Base-by-base conservation (phyloP, 2,797 vertebrate species). In the Sebastes steindachneri region DNA sequence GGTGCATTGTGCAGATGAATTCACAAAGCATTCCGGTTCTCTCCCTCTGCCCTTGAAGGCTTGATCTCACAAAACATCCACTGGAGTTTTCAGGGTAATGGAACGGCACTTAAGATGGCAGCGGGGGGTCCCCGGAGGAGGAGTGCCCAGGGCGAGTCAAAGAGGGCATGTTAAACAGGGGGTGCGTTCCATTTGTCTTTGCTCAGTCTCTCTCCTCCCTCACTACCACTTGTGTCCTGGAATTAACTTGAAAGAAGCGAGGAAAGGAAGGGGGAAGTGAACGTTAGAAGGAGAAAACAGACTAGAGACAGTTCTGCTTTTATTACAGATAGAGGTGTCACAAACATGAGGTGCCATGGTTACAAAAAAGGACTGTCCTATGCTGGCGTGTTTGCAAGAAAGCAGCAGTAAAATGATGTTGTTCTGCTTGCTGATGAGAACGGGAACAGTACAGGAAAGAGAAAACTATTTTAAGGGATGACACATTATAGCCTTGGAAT, bases 41-140 rank as follows among this genome's bases (percentile, higher is more conserved):
- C 26, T 68, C 51, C 35, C 41, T 65, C 66, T 85, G 80, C 72
- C 75, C 81, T 89, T 85, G 63, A 86, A 87, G 35, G 48, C 77
- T 69, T 64, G 29, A 83, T 69, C 63, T 79, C 75, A 63, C 35
- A 70, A 73, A 78, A 63, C 14, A 77, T 80, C 79, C 73, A 48
- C 69, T 19, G 45, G 77, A 53, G 81, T 80, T 88, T 86, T 84
- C 60, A 72, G 58, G 72, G 75, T 77, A 86, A 85, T 78, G 73
- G 77, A 86, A 79, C 15, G 28, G 64, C 80, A 80, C 79, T 87
- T 81, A 84, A 73, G 85, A 87, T 68, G 75, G 80, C 74, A 84
- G 80, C 23, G 2, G 64, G 25, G 59, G 55, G n/a, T 80, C 80
- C 71, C 80, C 28, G 0, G 63, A 86, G 85, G 80, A 72, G 60